Conservation (phyloP, 2,888 invertebrate species). For the Malacosoma neustria region DNA sequence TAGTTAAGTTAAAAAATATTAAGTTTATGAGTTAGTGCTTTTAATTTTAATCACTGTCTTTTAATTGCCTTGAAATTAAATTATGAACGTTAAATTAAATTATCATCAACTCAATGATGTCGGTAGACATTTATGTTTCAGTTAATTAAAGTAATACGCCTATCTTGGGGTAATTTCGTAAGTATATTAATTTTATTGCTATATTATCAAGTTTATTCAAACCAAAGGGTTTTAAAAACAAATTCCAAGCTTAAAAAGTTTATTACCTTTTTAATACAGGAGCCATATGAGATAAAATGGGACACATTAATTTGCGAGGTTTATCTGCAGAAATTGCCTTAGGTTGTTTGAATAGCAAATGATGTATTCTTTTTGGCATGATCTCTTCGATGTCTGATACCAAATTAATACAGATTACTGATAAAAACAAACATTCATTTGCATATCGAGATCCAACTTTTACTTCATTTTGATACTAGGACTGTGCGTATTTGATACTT, state of each 20-base stretch:
- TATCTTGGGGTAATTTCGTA: not conserved
- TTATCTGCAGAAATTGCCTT: slow-evolving; percentile 26
- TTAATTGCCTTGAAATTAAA: too few relatives aligned
- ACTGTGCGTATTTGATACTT: slow-evolving; percentile 35
- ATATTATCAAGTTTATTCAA: not conserved
- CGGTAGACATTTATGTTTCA: not conserved
- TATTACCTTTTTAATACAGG: not conserved
- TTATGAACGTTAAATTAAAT: not conserved
- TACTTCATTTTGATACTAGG: slow-evolving; percentile 25
- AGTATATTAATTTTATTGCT: not conserved
- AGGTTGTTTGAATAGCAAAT: slow-evolving; percentile 67
- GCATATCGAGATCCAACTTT: slow-evolving; percentile 53
- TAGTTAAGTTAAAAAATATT: too few relatives aligned
- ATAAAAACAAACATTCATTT: slow-evolving; percentile 68
- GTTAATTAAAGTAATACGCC: not conserved
- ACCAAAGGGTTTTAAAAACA: not conserved
- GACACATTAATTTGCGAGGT: slow-evolving; percentile 14
- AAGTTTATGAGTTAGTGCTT: too few relatives aligned
- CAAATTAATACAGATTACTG: slow-evolving; percentile 56
- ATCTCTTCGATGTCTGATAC: slow-evolving; percentile 51
- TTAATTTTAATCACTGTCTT: too few relatives aligned
- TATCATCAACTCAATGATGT: not conserved
- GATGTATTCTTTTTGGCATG: slow-evolving; percentile 55
- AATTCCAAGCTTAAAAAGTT: not conserved
- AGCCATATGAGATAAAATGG: not conserved